Evolutionary conservation across 2,113 vertebrate species (phyloP), one percentile per base, ranked within the genome.

Genomic region (Parus major): DNA sequence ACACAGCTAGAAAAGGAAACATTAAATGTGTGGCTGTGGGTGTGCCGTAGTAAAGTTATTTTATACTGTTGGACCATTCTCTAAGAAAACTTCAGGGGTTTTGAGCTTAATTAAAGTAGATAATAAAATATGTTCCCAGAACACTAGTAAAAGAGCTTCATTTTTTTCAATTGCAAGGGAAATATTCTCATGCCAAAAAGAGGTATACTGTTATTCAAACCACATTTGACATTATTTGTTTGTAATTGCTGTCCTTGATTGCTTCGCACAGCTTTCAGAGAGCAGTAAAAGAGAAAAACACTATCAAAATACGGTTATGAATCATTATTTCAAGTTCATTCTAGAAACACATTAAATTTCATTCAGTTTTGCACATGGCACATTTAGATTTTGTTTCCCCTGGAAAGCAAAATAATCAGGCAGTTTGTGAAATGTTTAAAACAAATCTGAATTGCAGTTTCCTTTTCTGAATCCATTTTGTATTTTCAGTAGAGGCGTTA

Each of bases 391-490:
- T 85, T 75, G 47, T 93, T 92, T 91, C 42, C 50, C 24, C 22
- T 64, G 53, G 65, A 84, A 92, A 87, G 63, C n/a, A 71, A 86
- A 93, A 68, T 73, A 78, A 92, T 59, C 36, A 29, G 28, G 35
- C 36, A 64, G 60, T 66, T 95, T 71, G 65, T 89, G 44, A 87
- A 86, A 79, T n/a, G 24, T 53, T 89, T 90, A 36, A 94, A 92
- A 53, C 16, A 80, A 89, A 95, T 69, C 69, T 93, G 84, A 80
- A 70, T 47, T 68, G 31, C 76, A 84, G 46, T 91, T 96, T 82
- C 55, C 73, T 92, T 71, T 88, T 86, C 66, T 90, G 61, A 88
- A 64, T 33, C 55, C 59, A n/a, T 52, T 92, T 93, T 84, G 49
- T 68, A 21, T 78, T 91, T 94, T 80, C 91, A 86, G 23, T 82